Conservation (phyloP, 2,888 invertebrate genomes). For the Crematogaster levior region DNA sequence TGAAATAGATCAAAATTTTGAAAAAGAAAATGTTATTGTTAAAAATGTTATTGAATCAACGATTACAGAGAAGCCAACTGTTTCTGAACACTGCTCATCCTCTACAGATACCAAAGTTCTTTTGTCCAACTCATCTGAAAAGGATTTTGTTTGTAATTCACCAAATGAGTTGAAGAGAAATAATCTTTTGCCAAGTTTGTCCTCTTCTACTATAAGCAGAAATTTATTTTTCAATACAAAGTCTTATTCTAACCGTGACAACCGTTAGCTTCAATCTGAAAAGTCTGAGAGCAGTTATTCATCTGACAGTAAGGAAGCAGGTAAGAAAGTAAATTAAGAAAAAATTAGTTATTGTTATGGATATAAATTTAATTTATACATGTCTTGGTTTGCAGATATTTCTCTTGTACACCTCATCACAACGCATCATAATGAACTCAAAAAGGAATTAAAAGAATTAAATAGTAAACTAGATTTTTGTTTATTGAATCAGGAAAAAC, state of each 20-base stretch:
- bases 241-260: neutral
- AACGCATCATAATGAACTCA: neutral
- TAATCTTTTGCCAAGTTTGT: neutral
- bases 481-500: neutral
- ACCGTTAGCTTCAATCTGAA: neutral
- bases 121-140: neutral
- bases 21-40: too few relatives aligned
- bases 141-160: neutral
- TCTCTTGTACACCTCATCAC: neutral
- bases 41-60: too few relatives aligned
- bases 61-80: too few relatives aligned
- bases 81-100: too few relatives aligned
- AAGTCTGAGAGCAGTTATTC: neutral
- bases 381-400: constrained; percentile 4
- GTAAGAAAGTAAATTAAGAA: neutral
- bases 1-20: too few relatives aligned
- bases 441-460: neutral
- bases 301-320: neutral
- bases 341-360: neutral
- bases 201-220: neutral
- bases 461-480: constrained; percentile 7
- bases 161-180: neutral
- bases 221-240: neutral
- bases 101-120: too few relatives aligned
- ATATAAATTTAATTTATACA: neutral